Percentiles rank a stretch among this genome's conserved stretches.
phyloP scores from a whole-genome alignment of 1,140 invertebrate genomes.

The Pseudomyrmex gracilis region DNA sequence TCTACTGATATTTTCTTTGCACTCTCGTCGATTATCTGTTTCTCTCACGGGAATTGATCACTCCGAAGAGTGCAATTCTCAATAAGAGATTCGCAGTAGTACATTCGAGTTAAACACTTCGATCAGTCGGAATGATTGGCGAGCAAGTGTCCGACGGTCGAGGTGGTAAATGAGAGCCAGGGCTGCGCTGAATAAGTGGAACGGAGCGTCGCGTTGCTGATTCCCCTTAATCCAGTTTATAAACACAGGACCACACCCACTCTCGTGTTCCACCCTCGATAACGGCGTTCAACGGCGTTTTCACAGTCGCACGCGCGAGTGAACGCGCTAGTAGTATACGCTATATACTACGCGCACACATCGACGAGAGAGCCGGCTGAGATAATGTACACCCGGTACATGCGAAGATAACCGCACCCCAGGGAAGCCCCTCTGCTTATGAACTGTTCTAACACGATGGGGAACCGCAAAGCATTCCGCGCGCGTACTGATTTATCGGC shows the following conservation, averaged over 20 bases:
- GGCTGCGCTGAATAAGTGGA: slow-evolving; percentile 28
- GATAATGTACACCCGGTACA: slow-evolving; percentile 84
- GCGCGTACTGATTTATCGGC: slow-evolving; percentile 83
- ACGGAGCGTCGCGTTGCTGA: slow-evolving; percentile 65
- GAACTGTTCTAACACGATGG: slow-evolving; percentile 84
- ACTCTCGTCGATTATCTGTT: neutral
- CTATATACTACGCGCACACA: slow-evolving; percentile 76
- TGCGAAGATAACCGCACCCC: slow-evolving; percentile 84
- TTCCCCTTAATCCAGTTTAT: slow-evolving; percentile 82
- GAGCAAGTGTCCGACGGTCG: slow-evolving; percentile 42
- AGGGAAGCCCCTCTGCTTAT: slow-evolving; percentile 81
- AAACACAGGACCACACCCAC: slow-evolving; percentile 82
- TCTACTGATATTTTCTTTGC: neutral
- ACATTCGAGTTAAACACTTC: slow-evolving; percentile 59
- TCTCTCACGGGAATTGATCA: neutral
- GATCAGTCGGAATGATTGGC: slow-evolving; percentile 70
- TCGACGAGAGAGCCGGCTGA: slow-evolving; percentile 70
- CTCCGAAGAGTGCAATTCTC: neutral
- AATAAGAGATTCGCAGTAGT: slow-evolving; percentile 23
- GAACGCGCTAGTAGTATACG: slow-evolving; percentile 27
- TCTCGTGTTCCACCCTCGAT: slow-evolving; percentile 58
- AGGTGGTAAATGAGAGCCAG: neutral
- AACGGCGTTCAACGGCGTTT: slow-evolving; percentile 46
- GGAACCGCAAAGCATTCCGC: slow-evolving; percentile 83
- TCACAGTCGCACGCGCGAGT: slow-evolving; percentile 48